Evolutionary conservation across 2,888 invertebrate genomes (phyloP), one percentile per base, ranked within the genome.

Genomic region (Unio pictorum): DNA sequence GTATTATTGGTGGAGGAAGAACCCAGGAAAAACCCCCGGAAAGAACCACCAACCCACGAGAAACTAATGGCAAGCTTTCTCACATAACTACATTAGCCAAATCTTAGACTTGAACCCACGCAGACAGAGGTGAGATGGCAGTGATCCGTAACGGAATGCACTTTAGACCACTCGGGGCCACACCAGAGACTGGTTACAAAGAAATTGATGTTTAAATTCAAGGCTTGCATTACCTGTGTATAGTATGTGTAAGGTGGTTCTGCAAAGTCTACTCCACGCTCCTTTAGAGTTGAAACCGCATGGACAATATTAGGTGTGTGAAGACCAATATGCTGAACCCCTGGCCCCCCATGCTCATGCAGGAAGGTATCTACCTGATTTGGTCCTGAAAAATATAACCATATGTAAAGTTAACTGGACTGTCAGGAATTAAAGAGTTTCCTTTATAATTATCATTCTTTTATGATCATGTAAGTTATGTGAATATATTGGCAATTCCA

Each of bases 311-410:
- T 76, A 5, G 79, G 72, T 0, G 90, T 87, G 73, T 86, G 86
- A 4, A 91, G 81, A 26, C 89, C 91, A 56, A 91, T 87, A 76
- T 91, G 91, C 73, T 91, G 91, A 11, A 91, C 80, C 3, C 91
- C 91, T 7, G 91, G 88, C 4, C 91, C 90, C 28, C 82, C 81
- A 77, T 91, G 91, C 34, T 90, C 85, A 34, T 76, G 72, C 28
- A 91, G 81, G 79, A 91, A 91, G 8, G 87, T 87, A 61, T 88
- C 86, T n/a, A 91, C 87, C 71, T 91, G 91, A 71, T 90, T 90
- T 56, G 88, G 87, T 45, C 82, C 91, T 90, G 71, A 17, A 76
- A 74, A 64, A 64, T 65, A 62, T 60, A n/a, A 65, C 59, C 59
- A 59, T 59, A 17, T 18, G 3, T 59, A 11, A n/a, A 59, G 64